These are phyloP conservation scores for Carlito syrichta DNA, from an alignment of 2,113 vertebrate species.

Conservation along the genomic window DNA sequence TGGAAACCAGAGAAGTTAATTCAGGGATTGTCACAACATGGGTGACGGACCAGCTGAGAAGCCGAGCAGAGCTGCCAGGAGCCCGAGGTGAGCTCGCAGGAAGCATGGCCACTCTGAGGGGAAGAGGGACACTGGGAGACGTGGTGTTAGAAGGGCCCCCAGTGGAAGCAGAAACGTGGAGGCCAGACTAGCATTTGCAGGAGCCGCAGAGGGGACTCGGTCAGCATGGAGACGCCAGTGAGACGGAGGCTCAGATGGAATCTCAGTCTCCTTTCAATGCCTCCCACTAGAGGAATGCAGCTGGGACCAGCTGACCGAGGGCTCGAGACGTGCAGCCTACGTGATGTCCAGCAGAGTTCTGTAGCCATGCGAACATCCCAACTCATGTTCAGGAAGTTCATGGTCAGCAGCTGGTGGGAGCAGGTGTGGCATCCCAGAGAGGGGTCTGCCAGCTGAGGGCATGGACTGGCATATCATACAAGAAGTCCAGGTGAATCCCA, in stretches of 20 bases:
- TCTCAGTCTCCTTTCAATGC: not conserved
- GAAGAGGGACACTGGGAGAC: not conserved
- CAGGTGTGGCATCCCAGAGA: not conserved
- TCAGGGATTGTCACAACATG: not conserved
- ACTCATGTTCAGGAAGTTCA: not conserved
- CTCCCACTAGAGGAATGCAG: not conserved
- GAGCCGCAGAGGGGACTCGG: not conserved
- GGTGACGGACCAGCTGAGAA: not conserved
- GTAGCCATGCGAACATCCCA: not conserved
- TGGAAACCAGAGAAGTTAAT: not conserved
- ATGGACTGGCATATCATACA: accelerated
- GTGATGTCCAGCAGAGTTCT: not conserved
- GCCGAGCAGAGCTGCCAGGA: not conserved
- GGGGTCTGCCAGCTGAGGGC: not conserved
- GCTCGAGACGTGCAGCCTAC: too few species aligned
- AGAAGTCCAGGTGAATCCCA: not conserved
- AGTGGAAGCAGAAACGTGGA: not conserved
- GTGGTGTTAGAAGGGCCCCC: not conserved
- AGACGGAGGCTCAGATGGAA: not conserved
- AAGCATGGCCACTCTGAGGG: not conserved
- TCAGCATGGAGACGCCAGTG: not conserved
- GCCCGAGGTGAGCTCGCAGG: not conserved
- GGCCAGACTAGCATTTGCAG: not conserved
- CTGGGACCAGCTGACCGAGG: not conserved
- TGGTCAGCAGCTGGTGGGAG: not conserved